Percentiles rank a stretch among this genome's conserved stretches.
phyloP scores from a whole-genome alignment of 2,113 vertebrate genomes.

The Corythoichthys haematopterus region DNA sequence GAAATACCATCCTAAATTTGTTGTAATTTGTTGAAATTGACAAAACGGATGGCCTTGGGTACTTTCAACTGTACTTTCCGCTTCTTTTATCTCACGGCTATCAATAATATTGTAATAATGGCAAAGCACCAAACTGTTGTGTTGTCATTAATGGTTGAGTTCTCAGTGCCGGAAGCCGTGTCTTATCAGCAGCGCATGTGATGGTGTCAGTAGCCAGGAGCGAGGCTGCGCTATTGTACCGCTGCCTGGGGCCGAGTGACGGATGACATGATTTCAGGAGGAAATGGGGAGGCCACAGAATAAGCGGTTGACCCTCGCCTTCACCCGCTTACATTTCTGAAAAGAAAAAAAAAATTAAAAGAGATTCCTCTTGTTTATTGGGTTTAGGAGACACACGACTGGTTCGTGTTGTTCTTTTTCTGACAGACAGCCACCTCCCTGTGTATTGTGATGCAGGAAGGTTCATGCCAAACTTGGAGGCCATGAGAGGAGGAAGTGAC shows the following conservation, averaged over 20 bases:
- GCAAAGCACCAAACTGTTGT: constrained; percentile 54
- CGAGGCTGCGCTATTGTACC: constrained; percentile 70
- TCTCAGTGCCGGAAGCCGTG: constrained; percentile 70
- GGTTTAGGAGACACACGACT: background rate
- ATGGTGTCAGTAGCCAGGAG: constrained; percentile 67
- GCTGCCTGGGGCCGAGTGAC: constrained; percentile 70
- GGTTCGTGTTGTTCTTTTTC: background rate
- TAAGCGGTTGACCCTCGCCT: constrained; percentile 43
- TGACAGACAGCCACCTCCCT: background rate
- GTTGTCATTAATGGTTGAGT: constrained; percentile 52
- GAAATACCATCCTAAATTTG: background rate
- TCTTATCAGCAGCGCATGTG: constrained; percentile 73
- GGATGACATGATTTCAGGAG: constrained; percentile 71
- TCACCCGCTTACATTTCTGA: background rate
- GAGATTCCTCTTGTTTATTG: background rate
- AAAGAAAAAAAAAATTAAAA: too few species aligned
- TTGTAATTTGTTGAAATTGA: background rate
- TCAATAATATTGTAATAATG: constrained; percentile 28
- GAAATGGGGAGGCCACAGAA: constrained; percentile 69
- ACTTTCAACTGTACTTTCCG: constrained; percentile 21
- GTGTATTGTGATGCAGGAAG: constrained; percentile 1
- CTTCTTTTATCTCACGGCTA: constrained; percentile 43
- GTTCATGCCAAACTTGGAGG: constrained; percentile 28
- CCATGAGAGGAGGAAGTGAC: constrained; percentile 65
- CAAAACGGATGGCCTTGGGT: background rate